Evolutionary conservation across 2,797 vertebrate genomes (phyloP).

Genomic region (Microtus obscurus): DNA sequence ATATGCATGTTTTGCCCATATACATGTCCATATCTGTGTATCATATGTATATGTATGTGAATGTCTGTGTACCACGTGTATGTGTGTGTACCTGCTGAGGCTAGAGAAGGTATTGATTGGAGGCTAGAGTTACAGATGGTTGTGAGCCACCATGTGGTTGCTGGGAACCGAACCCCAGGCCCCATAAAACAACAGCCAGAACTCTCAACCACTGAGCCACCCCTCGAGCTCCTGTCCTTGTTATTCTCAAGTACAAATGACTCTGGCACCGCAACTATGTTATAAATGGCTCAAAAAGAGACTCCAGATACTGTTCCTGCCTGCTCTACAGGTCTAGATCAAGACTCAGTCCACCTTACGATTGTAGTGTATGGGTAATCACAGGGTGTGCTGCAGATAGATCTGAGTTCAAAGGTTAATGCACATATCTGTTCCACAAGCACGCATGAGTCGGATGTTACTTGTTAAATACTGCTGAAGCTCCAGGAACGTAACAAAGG

Average conservation of each 20-base stretch:
- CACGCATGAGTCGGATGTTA: background rate
- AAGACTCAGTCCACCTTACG: background rate
- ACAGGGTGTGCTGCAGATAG: background rate
- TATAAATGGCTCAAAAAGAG: conserved; percentile 70
- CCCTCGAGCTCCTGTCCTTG: background rate
- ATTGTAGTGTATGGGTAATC: background rate
- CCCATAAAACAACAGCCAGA: background rate
- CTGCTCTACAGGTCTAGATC: no score
- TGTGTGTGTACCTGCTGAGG: background rate
- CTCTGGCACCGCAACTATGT: background rate
- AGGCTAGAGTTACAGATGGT: background rate
- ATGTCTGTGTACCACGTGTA: background rate
- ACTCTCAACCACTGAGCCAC: background rate
- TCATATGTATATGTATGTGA: background rate
- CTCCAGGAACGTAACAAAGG: background rate
- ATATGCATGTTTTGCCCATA: background rate
- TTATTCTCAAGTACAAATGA: conserved; percentile 6
- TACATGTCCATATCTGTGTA: background rate
- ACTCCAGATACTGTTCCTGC: conserved; percentile 28
- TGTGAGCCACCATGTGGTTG: background rate
- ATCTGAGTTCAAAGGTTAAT: conserved; percentile 11
- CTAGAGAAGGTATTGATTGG: background rate
- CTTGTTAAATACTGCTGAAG: background rate
- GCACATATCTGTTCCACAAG: background rate
- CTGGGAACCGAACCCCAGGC: background rate